Conservation (phyloP, 2,797 vertebrate species). For the Labroides dimidiatus region DNA sequence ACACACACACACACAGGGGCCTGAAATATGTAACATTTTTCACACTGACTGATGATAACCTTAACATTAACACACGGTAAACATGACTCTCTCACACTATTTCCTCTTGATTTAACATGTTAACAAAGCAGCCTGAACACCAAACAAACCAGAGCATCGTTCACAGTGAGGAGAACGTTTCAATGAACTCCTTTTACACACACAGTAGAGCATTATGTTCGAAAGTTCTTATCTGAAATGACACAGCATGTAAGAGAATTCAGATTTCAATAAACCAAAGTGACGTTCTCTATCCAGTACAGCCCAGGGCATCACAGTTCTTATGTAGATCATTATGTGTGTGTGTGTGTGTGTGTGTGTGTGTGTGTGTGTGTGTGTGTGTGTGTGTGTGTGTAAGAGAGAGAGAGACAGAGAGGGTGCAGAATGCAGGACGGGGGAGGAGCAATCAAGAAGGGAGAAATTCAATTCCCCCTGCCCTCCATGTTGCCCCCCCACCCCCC, state of each 20-base stretch:
- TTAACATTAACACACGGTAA: not conserved
- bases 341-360: not conserved
- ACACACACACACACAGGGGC: no score
- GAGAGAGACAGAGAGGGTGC: not conserved
- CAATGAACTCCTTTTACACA: not conserved
- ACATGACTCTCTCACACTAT: not conserved
- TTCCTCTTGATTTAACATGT: not conserved
- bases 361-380: not conserved
- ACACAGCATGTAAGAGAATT: not conserved
- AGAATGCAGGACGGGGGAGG: not conserved
- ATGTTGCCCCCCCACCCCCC: not conserved
- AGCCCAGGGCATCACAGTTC: not conserved
- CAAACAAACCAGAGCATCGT: no score
- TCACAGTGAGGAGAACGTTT: not conserved
- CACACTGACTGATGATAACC: not conserved
- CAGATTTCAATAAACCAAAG: not conserved
- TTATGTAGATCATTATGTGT: not conserved
- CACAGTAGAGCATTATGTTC: not conserved
- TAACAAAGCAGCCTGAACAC: not conserved
- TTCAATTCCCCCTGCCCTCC: slow-evolving; percentile 5
- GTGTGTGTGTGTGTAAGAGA: not conserved
- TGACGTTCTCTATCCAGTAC: not conserved
- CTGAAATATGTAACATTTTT: not conserved
- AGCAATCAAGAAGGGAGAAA: slow-evolving; percentile 5
- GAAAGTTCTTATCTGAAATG: not conserved